Evolutionary conservation across 2,888 invertebrate species (phyloP).

Genomic region (Petrolisthes manimaculis): DNA sequence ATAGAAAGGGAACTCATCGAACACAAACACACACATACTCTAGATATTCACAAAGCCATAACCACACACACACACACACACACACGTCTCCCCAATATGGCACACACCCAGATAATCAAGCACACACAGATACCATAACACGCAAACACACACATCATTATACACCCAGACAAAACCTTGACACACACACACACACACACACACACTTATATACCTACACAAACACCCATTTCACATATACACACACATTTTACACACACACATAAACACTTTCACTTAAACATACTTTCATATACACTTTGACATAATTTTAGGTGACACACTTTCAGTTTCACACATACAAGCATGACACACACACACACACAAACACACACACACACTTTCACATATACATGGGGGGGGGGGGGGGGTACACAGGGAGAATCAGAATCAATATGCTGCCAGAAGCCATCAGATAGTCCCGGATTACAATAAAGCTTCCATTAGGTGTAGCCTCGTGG

Average conservation of each 20-base stretch:
- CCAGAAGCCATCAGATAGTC: constrained; percentile 21
- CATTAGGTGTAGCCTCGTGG: constrained; percentile 9
- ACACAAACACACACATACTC: too few relatives aligned
- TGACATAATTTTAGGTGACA: too few relatives aligned
- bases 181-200: neutral
- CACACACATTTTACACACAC: neutral
- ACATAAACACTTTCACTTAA: neutral
- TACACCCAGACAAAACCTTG: too few relatives aligned
- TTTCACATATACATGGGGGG: constrained; percentile 1
- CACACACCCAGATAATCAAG: too few relatives aligned
- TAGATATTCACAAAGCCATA: too few relatives aligned
- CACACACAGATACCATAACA: neutral
- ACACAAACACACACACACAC: constrained; percentile 31
- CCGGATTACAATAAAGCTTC: constrained; percentile 40
- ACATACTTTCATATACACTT: too few relatives aligned
- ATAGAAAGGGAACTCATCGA: too few relatives aligned
- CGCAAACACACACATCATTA: neutral
- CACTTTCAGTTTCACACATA: neutral
- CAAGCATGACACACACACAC: constrained; percentile 8
- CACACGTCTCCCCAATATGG: too few relatives aligned
- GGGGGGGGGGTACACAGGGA: neutral
- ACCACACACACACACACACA: too few relatives aligned
- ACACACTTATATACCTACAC: neutral
- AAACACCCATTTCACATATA: neutral
- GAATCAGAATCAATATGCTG: constrained; percentile 41